Base-by-base conservation (phyloP, 2,113 vertebrate genomes). In the Nesogale talazaci region DNA sequence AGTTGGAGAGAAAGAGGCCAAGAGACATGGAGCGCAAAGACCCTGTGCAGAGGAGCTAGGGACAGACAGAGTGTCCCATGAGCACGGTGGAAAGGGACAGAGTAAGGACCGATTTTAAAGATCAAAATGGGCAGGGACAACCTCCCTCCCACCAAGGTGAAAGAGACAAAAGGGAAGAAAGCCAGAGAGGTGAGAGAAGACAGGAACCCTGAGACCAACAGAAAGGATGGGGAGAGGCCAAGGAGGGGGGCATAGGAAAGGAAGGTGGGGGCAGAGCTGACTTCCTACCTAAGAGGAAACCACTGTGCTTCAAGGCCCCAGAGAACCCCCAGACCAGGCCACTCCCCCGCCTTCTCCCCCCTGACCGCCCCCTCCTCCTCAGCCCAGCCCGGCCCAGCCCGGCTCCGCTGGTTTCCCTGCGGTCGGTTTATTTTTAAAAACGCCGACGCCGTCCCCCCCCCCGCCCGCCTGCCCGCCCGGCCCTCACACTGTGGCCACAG, bases 351-450 rank as follows among this genome's bases (percentile, higher is more conserved):
- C 90, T 89, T 42, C 72, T 94, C 84, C 93, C 82, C 23, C 86
- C 82, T 82, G 94, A 63, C 95, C 88, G 2, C 75, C 94, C 87
- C 94, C 93, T 95, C 95, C 93, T 94, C 93, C 91, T 92, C 89
- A 89, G 86, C 96, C 83, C 95, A 95, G 91, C 95, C 76, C 59
- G 38, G 93, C 82, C 91, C 52, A 16, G 91, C 80, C 38, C 93
- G 89, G 94, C 96, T 96, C 97, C 95, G 38, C 93, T 97, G 97
- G 97, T 96, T 97, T 97, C 96, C 96, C 97, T 97, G 97, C 95
- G 97, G 96, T 97, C 85, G 96, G 96, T 97, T 97, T 97, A 97
- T 97, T 97, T 97, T 97, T 97, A 97, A 97, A 97, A 97, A 97
- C 95, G 96, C 96, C 97, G 94, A 97, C 95, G 95, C 95, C 79